Conservation (phyloP, 2,797 vertebrate genomes). For the Spondyliosoma cantharus region DNA sequence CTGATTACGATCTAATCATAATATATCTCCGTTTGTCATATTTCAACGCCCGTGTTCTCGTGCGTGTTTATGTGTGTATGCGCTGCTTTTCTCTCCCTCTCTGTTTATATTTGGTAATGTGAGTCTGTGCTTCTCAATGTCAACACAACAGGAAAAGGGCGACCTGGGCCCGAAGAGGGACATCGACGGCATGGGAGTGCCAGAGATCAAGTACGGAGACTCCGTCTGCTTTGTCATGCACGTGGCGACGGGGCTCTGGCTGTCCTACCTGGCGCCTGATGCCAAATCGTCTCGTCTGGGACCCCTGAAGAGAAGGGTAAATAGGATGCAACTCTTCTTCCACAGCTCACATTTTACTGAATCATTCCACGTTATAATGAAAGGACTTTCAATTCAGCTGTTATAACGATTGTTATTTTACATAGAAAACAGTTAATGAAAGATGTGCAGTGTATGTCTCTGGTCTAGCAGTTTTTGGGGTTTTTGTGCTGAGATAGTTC, state of each 20-base stretch:
- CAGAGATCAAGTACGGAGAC: slow-evolving; percentile 98
- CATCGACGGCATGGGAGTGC: slow-evolving; percentile 95
- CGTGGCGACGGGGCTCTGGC: slow-evolving; percentile 91
- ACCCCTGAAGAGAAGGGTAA: slow-evolving; percentile 94
- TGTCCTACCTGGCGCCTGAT: slow-evolving; percentile 96
- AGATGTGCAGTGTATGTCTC: background rate
- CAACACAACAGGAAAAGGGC: slow-evolving; percentile 89
- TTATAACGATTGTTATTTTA: background rate
- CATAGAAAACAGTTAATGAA: background rate
- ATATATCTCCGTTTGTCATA: slow-evolving; percentile 51
- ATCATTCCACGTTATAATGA: too few relatives aligned
- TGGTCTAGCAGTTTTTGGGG: background rate
- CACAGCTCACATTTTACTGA: background rate
- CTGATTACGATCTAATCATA: slow-evolving; percentile 48
- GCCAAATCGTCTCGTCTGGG: slow-evolving; percentile 96
- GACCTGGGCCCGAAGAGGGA: slow-evolving; percentile 92
- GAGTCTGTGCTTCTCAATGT: slow-evolving; percentile 35
- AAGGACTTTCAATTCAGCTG: background rate
- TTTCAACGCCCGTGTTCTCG: slow-evolving; percentile 3
- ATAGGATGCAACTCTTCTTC: slow-evolving; percentile 31
- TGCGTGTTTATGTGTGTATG: background rate
- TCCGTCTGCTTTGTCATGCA: slow-evolving; percentile 96
- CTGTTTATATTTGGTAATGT: slow-evolving; percentile 19
- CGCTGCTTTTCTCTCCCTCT: background rate
- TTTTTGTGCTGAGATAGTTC: background rate